A percentile compares a stretch with the other conserved stretches of the same genome.
These are phyloP conservation scores for Bagarius yarrelli DNA, from an alignment of 2,113 vertebrate species.

Conservation along the genomic window DNA sequence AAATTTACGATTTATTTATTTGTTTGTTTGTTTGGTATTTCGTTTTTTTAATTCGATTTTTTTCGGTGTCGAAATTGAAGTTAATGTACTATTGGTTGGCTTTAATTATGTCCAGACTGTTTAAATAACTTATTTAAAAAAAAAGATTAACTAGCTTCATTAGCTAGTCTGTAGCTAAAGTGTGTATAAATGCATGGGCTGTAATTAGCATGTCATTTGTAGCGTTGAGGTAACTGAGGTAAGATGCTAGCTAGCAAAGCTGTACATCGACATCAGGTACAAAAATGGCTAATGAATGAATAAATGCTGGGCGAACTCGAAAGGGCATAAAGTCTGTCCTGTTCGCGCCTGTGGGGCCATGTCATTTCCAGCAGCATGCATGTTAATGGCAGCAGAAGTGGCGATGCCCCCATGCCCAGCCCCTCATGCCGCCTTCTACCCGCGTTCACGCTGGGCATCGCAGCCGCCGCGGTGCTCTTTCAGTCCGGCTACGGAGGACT, in stretches of 20 bases:
- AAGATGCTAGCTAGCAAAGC: not conserved
- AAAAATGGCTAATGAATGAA: slow-evolving; percentile 46
- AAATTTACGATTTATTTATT: not conserved
- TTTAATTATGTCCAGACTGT: not conserved
- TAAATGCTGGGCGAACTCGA: slow-evolving; percentile 42
- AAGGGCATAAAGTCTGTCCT: slow-evolving; percentile 48
- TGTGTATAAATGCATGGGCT: not conserved
- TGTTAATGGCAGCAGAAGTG: slow-evolving; percentile 62
- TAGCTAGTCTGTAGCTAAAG: not conserved
- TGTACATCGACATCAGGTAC: not conserved
- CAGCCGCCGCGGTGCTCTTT: slow-evolving; percentile 67
- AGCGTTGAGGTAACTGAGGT: not conserved
- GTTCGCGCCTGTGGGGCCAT: slow-evolving; percentile 57
- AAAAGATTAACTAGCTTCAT: not conserved
- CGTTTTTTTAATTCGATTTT: not conserved
- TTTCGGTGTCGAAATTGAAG: not conserved
- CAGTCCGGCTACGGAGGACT: slow-evolving; percentile 72
- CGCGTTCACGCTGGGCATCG: slow-evolving; percentile 67
- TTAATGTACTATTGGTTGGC: not conserved
- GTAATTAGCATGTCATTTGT: not conserved
- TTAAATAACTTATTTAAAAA: not conserved
- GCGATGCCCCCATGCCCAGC: slow-evolving; percentile 61
- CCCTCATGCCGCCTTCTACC: slow-evolving; percentile 65
- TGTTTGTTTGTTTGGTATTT: not conserved
- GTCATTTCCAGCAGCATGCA: slow-evolving; percentile 62